These are phyloP conservation scores for Lytechinus variegatus DNA, from an alignment of 35 echinoderm and acorn worm species.

Conservation along the genomic window DNA sequence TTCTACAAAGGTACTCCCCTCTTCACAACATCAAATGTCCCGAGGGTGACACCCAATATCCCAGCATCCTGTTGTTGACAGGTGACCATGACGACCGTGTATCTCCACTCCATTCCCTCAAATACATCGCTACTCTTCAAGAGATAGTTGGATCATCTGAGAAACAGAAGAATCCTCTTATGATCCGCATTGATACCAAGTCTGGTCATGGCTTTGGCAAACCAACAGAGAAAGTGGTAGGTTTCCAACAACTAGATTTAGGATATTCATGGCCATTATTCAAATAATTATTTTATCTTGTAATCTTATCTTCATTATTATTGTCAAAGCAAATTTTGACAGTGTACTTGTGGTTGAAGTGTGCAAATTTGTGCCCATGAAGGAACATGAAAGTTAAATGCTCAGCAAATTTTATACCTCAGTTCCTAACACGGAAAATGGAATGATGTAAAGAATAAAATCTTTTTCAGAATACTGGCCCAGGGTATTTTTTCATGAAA, in stretches of 20 bases:
- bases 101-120: constrained; percentile 87
- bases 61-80: constrained; percentile 80
- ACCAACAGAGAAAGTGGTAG: constrained; percentile 94
- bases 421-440: too few species aligned
- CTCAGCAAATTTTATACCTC: too few species aligned
- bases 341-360: too few species aligned
- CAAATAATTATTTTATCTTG: too few species aligned
- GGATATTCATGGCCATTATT: too few species aligned
- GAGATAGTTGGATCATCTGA: constrained; percentile 46
- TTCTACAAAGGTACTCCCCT: constrained; percentile 77
- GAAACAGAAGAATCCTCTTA: constrained; percentile 83
- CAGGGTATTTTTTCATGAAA: too few species aligned
- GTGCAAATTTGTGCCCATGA: too few species aligned
- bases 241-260: neutral
- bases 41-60: constrained; percentile 70
- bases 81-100: constrained; percentile 93
- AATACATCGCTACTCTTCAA: constrained; percentile 86
- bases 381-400: too few species aligned
- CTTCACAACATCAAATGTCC: constrained; percentile 89
- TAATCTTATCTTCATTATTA: too few species aligned
- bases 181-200: constrained; percentile 88
- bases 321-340: too few species aligned
- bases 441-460: too few species aligned
- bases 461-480: too few species aligned
- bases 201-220: constrained; percentile 91